These are phyloP conservation scores for Betta splendens DNA, from an alignment of 2,797 vertebrate species.

Conservation along the genomic window DNA sequence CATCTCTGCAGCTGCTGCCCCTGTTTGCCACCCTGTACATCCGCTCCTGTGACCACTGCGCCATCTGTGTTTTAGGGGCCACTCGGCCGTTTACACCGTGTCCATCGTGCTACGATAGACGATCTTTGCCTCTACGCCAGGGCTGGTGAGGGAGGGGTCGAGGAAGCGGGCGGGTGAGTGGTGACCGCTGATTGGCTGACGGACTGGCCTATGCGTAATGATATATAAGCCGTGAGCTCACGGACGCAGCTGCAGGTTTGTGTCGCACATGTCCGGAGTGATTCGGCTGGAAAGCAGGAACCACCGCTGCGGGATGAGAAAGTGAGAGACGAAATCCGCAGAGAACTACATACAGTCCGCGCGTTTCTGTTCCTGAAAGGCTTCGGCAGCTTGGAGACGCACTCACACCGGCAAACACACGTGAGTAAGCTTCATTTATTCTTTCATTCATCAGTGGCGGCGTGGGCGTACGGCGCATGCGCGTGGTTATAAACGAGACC, in stretches of 20 bases:
- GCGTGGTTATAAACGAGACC: background rate
- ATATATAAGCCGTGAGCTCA: slow-evolving; percentile 17
- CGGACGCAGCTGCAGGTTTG: background rate
- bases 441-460: background rate
- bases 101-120: background rate
- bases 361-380: background rate
- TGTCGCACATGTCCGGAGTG: background rate
- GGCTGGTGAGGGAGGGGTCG: accelerated
- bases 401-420: background rate
- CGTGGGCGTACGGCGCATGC: slow-evolving; percentile 2
- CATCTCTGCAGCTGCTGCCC: too few species aligned
- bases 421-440: slow-evolving; percentile 30
- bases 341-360: too few species aligned
- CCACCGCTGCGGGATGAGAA: slow-evolving; percentile 5
- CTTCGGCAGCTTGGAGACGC: background rate
- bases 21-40: too few species aligned
- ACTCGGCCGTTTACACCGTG: too few species aligned
- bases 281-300: background rate
- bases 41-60: too few species aligned
- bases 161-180: background rate
- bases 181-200: slow-evolving; percentile 42
- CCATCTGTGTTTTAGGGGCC: too few species aligned
- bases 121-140: slow-evolving; percentile 23
- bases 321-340: background rate
- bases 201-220: background rate